These are phyloP conservation scores for Mirounga angustirostris DNA, from an alignment of 2,113 vertebrate species.

Conservation along the genomic window DNA sequence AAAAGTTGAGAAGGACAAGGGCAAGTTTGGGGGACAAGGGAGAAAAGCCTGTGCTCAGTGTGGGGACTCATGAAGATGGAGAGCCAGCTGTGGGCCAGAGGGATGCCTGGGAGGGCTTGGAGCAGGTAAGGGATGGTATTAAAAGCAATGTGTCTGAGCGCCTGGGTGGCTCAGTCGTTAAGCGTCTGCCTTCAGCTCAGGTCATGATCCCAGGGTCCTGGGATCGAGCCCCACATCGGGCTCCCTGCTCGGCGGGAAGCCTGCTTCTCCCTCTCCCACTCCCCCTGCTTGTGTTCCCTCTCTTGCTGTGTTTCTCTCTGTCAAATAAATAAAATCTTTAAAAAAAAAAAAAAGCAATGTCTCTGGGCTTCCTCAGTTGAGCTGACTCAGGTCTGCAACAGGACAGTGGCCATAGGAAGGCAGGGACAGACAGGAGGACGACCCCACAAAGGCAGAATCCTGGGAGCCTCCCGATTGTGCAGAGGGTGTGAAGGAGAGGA, in stretches of 20 bases:
- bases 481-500: background rate
- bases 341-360: background rate
- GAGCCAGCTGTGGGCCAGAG: too few relatives aligned
- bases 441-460: background rate
- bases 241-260: too few relatives aligned
- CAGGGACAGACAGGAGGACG: background rate
- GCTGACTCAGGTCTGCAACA: background rate
- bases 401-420: fast-evolving
- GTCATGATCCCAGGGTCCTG: too few relatives aligned
- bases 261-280: too few relatives aligned
- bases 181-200: too few relatives aligned
- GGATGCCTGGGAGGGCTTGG: background rate
- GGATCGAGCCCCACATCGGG: too few relatives aligned
- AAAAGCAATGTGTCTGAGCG: background rate
- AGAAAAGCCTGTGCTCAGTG: background rate
- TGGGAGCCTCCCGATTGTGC: fast-evolving
- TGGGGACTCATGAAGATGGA: too few relatives aligned
- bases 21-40: fast-evolving
- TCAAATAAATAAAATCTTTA: too few relatives aligned
- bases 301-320: too few relatives aligned
- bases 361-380: background rate
- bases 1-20: background rate
- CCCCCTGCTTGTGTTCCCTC: too few relatives aligned
- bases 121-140: background rate
- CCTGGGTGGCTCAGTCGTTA: too few relatives aligned